Evolutionary conservation across 2,797 vertebrate species (phyloP), one percentile per base, ranked within the genome.

Genomic region (Threskiornis aethiopicus): DNA sequence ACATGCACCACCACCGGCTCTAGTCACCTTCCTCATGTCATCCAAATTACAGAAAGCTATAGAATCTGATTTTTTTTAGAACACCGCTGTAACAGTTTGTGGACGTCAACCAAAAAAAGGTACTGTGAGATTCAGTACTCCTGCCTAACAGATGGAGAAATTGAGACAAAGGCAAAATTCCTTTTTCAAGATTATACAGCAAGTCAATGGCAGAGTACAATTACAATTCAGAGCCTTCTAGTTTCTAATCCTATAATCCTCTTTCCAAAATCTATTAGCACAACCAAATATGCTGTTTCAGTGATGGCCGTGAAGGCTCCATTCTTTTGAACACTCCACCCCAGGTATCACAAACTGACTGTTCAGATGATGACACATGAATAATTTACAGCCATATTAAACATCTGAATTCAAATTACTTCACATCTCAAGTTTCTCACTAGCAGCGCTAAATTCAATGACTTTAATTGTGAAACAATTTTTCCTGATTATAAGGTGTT

Each of bases 241-340:
- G 54, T 66, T 92, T 87, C 58, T 90, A 94, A 93, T 58, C 73
- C 90, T 58, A 37, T 87, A 87, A 92, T 88, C 77, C 70, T 90
- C 84, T 73, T 93, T 84, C 51, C 70, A 92, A 84, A 92, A 84
- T 84, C 93, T 82, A 62, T 84, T 79, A 84, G 51, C 62, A 89
- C 4, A 3, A 82, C 33, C 46, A 67, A 85, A 57, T 62, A 80
- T 1, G 25, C 35, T 55, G 55, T 93, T 89, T 37, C 86, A 76
- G 58, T 44, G 75, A 95, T 5, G 25, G n/a, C 66, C 0, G 0
- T 44, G 47, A 90, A 89, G 21, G 39, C 19, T 47, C 35, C 33
- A 5, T 44, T 90, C n/a, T 90, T 80, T 9, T 22, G 52, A 84
- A 75, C 0, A 3, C 54, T 91, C 41, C 41, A 62, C 13, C 2